phyloP scores from a whole-genome alignment of 2,888 invertebrate genomes.

The Lepidochrysops patricia region DNA sequence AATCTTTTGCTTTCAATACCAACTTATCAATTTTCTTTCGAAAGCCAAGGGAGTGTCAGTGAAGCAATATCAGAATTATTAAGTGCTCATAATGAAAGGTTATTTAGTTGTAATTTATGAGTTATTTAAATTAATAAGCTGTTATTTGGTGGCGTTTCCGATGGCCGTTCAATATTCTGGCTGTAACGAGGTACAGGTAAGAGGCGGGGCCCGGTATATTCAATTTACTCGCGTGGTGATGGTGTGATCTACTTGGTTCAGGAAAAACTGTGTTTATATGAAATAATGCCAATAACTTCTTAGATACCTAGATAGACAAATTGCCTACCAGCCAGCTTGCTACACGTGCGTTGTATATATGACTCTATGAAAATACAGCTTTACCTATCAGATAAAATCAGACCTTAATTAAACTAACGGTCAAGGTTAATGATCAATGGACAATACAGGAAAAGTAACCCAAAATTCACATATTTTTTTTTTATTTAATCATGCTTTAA shows the following conservation, averaged over 20 bases:
- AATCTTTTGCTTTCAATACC: not conserved
- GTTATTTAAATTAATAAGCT: slow-evolving; percentile 13
- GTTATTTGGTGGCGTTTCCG: slow-evolving; percentile 19
- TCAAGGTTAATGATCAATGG: no score
- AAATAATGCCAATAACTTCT: not conserved
- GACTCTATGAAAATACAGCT: no score
- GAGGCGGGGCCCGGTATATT: slow-evolving; percentile 31
- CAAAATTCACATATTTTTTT: no score
- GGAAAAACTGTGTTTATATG: not conserved
- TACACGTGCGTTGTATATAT: no score
- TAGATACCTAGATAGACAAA: not conserved
- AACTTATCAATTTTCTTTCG: not conserved
- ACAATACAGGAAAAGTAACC: no score
- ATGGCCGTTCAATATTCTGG: slow-evolving; percentile 33
- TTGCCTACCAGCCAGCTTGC: no score
- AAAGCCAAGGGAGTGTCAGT: not conserved
- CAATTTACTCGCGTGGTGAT: slow-evolving; percentile 29
- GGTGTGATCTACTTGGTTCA: slow-evolving; percentile 22
- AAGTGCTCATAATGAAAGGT: not conserved
- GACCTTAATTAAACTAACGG: no score
- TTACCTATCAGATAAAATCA: no score
- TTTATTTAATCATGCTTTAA: no score
- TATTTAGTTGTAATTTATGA: slow-evolving; percentile 22
- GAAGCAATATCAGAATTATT: slow-evolving; percentile 2
- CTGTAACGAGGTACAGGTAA: slow-evolving; percentile 34